A percentile compares a stretch with the other conserved stretches of the same genome.
Conservation (phyloP, 1,140 invertebrate genomes). For the Drosophila pseudoananassae region DNA sequence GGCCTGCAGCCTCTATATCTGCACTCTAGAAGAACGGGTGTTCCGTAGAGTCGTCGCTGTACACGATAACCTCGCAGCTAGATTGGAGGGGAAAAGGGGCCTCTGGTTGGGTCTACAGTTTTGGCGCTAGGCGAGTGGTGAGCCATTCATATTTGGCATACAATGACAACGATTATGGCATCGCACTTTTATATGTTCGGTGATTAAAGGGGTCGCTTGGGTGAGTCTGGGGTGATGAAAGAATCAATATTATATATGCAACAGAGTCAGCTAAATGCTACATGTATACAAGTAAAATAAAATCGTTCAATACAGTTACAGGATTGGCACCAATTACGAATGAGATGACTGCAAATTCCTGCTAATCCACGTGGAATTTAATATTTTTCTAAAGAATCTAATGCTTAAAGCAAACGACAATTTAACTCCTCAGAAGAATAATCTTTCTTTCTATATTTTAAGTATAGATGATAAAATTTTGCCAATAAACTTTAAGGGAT, state of each 20-base stretch:
- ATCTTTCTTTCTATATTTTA: not conserved
- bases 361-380: not conserved
- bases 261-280: constrained; percentile 13
- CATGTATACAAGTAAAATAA: not conserved
- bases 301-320: too few relatives aligned
- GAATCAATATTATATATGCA: constrained; percentile 54
- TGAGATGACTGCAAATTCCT: too few relatives aligned
- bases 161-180: constrained; percentile 67
- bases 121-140: constrained; percentile 29
- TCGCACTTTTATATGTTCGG: constrained; percentile 26
- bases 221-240: constrained; percentile 39
- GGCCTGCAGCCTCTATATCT: constrained; percentile 16
- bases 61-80: constrained; percentile 1
- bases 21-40: constrained; percentile 25
- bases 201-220: constrained; percentile 48
- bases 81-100: constrained; percentile 1
- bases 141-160: constrained; percentile 63
- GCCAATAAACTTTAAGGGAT: constrained; percentile 15
- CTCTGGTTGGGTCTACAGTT: constrained; percentile 36
- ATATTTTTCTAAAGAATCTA: not conserved
- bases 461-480: constrained; percentile 29
- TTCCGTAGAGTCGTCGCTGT: constrained; percentile 47
- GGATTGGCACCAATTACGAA: too few relatives aligned
- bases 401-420: not conserved
- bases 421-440: not conserved